Evolutionary conservation across 2,113 vertebrate species (phyloP).

Genomic region (Ginglymostoma cirratum): DNA sequence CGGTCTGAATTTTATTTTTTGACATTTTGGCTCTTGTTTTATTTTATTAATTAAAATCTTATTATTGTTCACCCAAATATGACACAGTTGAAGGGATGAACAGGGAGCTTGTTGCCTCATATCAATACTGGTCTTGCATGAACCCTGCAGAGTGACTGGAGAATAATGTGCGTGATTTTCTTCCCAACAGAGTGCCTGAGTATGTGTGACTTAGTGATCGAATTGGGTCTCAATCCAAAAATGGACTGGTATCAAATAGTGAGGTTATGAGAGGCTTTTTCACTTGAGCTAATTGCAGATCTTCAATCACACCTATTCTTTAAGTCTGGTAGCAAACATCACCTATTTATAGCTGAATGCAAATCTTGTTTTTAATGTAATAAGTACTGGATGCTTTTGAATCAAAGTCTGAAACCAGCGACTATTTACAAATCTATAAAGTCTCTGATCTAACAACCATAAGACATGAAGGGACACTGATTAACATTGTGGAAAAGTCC

Average conservation of each 20-base stretch:
- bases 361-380: not conserved
- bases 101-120: not conserved
- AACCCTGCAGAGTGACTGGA: not conserved
- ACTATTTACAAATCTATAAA: not conserved
- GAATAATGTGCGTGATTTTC: not conserved
- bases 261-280: not conserved
- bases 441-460: not conserved
- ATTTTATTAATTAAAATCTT: not conserved
- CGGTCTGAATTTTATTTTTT: not conserved
- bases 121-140: too few relatives aligned
- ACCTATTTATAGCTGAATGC: not conserved
- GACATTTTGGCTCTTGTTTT: not conserved
- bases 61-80: not conserved
- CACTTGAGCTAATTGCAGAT: not conserved
- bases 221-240: not conserved
- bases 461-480: not conserved
- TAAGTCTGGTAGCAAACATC: not conserved
- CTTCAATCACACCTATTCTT: not conserved
- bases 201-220: not conserved
- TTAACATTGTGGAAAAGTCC: not conserved
- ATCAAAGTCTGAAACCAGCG: not conserved
- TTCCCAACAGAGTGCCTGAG: not conserved
- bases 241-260: not conserved
- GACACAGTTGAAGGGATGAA: not conserved
- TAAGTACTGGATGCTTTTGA: not conserved